These are phyloP conservation scores for Calyptomena viridis DNA, from an alignment of 2,113 vertebrate species.

Conservation along the genomic window DNA sequence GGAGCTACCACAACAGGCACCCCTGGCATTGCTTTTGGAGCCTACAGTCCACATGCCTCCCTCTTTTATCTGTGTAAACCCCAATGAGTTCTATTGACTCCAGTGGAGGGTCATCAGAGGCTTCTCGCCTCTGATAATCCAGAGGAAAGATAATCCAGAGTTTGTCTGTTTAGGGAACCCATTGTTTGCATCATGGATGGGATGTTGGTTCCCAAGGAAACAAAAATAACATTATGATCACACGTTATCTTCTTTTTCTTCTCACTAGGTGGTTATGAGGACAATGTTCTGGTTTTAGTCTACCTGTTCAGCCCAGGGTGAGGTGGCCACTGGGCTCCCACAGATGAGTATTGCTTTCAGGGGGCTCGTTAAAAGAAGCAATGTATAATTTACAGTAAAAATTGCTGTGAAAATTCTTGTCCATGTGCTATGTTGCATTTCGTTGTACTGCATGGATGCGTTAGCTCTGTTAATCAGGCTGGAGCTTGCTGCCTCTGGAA, in stretches of 20 bases:
- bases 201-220: neutral
- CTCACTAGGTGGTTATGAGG: neutral
- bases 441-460: neutral
- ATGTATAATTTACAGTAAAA: fast-evolving
- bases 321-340: neutral
- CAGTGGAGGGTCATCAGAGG: neutral
- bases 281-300: neutral
- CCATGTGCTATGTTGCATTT: fast-evolving
- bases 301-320: neutral
- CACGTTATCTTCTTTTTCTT: neutral
- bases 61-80: neutral
- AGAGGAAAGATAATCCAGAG: neutral
- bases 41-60: fast-evolving
- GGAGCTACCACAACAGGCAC: neutral
- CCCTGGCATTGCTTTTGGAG: neutral
- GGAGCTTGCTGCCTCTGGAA: neutral
- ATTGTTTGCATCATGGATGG: neutral
- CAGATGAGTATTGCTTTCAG: neutral
- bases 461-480: neutral
- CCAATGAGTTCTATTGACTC: neutral
- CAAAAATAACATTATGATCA: neutral
- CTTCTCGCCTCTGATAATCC: too few relatives aligned
- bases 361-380: neutral
- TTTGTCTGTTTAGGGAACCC: neutral
- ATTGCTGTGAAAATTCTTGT: neutral